Evolutionary conservation across 1,140 invertebrate genomes (phyloP).

Genomic region (Drosophila hydei): DNA sequence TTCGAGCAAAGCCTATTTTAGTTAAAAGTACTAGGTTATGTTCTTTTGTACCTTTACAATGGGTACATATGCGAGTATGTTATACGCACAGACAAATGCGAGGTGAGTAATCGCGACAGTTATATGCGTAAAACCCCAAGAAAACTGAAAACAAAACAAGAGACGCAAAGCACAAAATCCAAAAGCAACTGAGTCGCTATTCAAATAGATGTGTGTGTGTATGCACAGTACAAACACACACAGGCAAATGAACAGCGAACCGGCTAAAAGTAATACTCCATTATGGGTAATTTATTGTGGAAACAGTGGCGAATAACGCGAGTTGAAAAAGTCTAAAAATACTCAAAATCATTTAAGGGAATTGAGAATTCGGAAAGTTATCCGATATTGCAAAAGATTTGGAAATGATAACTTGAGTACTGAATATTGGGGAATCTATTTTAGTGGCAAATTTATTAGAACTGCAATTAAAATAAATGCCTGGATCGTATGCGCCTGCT

Average conservation of each 20-base stretch:
- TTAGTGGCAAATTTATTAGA: too few relatives aligned
- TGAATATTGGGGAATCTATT: too few relatives aligned
- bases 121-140: constrained; percentile 1
- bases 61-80: too few relatives aligned
- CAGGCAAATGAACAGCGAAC: not conserved
- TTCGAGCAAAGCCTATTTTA: too few relatives aligned
- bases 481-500: too few relatives aligned
- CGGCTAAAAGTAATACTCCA: constrained; percentile 3
- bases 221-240: constrained; percentile 15
- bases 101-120: constrained; percentile 21
- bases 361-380: too few relatives aligned
- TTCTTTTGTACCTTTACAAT: too few relatives aligned
- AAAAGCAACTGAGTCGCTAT: constrained; percentile 33
- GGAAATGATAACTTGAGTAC: too few relatives aligned
- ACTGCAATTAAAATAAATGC: too few relatives aligned
- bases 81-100: not conserved
- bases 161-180: constrained; percentile 16
- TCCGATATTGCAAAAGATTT: too few relatives aligned
- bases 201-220: constrained; percentile 22
- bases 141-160: constrained; percentile 1
- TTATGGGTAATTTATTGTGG: constrained; percentile 2
- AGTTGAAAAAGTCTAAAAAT: not conserved
- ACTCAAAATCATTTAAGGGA: too few relatives aligned
- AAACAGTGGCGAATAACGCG: not conserved
- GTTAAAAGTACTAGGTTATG: too few relatives aligned